Percentiles rank a stretch among this genome's conserved stretches.
Conservation (phyloP, 2,888 invertebrate species). For the Hemistola chrysoprasaria region DNA sequence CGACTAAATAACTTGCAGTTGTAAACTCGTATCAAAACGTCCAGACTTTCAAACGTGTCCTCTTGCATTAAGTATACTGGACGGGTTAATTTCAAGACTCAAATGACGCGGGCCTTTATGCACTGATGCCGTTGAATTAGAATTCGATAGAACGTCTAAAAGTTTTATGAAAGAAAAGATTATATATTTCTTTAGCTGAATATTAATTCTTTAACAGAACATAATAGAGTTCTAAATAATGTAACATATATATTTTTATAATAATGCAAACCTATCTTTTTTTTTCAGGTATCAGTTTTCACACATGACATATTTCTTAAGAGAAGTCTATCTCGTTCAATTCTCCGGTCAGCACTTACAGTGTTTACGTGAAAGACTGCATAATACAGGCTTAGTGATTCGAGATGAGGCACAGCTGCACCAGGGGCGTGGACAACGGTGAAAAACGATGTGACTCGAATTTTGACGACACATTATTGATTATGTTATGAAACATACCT, state of each 20-base stretch:
- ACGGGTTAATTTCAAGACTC: slow-evolving; percentile 79
- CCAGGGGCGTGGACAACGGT: slow-evolving; percentile 62
- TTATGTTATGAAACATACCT: too few relatives aligned
- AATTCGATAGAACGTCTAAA: slow-evolving; percentile 2
- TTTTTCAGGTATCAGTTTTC: too few relatives aligned
- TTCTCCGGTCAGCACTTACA: slow-evolving; percentile 21
- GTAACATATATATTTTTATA: too few relatives aligned
- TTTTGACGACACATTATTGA: slow-evolving; percentile 50
- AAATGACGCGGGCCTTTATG: slow-evolving; percentile 65
- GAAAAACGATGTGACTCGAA: slow-evolving; percentile 48
- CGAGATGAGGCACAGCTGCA: slow-evolving; percentile 60
- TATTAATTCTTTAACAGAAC: too few relatives aligned
- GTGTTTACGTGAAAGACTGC: slow-evolving; percentile 52
- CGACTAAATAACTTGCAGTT: slow-evolving; percentile 16
- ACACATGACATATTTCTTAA: too few relatives aligned
- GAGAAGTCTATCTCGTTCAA: not conserved
- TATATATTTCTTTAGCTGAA: too few relatives aligned
- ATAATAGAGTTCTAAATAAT: too few relatives aligned
- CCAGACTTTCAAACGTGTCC: slow-evolving; percentile 47
- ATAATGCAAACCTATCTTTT: too few relatives aligned
- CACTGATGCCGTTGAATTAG: slow-evolving; percentile 2
- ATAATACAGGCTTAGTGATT: slow-evolving; percentile 60
- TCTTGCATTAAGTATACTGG: slow-evolving; percentile 59
- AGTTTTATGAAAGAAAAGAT: too few relatives aligned
- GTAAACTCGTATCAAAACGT: slow-evolving; percentile 12